Evolutionary conservation across 2,797 vertebrate species (phyloP), one percentile per base, ranked within the genome.

Genomic region (Todus mexicanus): DNA sequence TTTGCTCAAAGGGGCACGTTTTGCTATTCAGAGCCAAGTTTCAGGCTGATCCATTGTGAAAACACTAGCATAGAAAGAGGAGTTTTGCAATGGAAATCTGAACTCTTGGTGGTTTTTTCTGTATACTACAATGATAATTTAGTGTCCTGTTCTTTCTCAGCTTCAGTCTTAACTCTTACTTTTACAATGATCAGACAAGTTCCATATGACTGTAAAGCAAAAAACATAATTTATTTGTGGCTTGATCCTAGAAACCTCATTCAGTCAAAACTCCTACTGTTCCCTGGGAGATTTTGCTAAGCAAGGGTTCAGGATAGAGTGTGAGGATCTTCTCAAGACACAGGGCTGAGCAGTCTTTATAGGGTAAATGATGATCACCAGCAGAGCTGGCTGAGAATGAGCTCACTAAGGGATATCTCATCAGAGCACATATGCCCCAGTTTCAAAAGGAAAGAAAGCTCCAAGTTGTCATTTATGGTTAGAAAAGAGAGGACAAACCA

Each of bases 1-100:
- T 89, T 94, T 81, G 65, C 78, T 83, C 59, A n/a, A 71, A 80
- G 33, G 33, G 63, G 48, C 69, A 59, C 77, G 78, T 89, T 94
- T 94, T 71, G 54, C 45, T 56, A 38, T 33, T 71, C 61, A 66
- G 16, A 95, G 75, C 37, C 92, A 93, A 93, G 31, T 80, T 94
- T 72, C 72, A 89, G 86, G 42, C 78, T 73, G 61, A 84, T 65
- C 60, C 37, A 77, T 68, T 92, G 73, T 83, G 69, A 92, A 92
- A 93, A 80, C 45, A 42, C 13, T 37, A 80, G 11, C 47, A 83
- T 11, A 50, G 84, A 78, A 90, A 65, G 31, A 83, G 16, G 35
- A 72, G 21, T 56, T 93, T 89, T 90, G 18, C 29, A 57, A 42
- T 26, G 48, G 72, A 66, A 89, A 77, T 66, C 61, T 81, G 53